Base-by-base conservation (phyloP, 2,888 invertebrate genomes). In the Agrochola macilenta region DNA sequence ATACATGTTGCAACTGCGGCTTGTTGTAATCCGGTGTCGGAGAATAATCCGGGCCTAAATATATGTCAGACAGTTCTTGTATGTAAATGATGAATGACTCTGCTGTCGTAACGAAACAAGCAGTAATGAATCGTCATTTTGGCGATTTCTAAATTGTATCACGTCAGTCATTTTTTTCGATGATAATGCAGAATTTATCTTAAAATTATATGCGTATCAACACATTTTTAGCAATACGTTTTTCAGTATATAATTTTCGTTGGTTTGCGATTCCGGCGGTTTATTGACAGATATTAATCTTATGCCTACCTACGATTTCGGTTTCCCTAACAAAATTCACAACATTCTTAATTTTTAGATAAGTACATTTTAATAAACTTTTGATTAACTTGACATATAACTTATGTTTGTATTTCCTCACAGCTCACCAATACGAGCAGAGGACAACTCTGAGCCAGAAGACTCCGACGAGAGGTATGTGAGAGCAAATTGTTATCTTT, bases 381-480 rank as follows among this genome's bases (percentile, higher is more conserved):
- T 68, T 61, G 20, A 77, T n/a, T 43, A 43, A 60, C n/a, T 69
- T 54, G 12, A 69, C n/a, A 65, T 61, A 3, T 57, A 14, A 26
- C 4, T 65, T 52, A 39, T n/a, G 7, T 20, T 30, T 79, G 2
- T 69, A 20, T 69, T 35, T 43, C n/a, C 57, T 58, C 66, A 74
- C 73, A 87, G 87, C 83, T 82, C 87, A 73, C 82, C 87, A 69
- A 81, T 79, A 79, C 87, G 86, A 82, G 81, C 61, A 81, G 87
- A 87, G 84, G 87, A 87, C 87, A 87, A 87, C 86, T 87, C 86
- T 84, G 88, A 88, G 86, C 87, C 83, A 84, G 73, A 80, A 79
- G 80, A 82, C 82, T 80, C 87, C 79, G 85, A 85, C 39, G 76
- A 80, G 87, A 87, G 87, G 87, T 87, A 73, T 63, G 72, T 79